These are phyloP conservation scores for Chrysemys picta DNA, from an alignment of 2,113 vertebrate genomes.

Conservation along the genomic window DNA sequence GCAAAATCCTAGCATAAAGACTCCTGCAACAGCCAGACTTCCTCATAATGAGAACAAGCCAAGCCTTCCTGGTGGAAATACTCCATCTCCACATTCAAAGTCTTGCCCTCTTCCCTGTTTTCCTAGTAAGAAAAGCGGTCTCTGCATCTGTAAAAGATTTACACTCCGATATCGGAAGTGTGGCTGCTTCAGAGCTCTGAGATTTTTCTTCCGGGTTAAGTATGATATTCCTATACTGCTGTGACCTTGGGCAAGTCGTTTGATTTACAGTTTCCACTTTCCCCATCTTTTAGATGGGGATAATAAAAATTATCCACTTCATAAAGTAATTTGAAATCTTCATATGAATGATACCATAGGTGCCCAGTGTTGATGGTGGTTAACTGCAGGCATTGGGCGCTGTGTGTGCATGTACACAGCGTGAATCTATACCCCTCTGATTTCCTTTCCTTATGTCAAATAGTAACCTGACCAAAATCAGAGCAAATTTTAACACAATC, in stretches of 20 bases:
- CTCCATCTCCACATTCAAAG: neutral
- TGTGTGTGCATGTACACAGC: neutral
- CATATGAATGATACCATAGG: neutral
- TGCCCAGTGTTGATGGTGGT: neutral
- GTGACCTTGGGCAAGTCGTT: neutral
- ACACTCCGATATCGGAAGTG: neutral
- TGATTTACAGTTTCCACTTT: neutral
- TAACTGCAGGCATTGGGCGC: neutral
- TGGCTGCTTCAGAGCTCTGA: neutral
- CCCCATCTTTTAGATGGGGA: neutral
- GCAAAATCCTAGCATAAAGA: neutral
- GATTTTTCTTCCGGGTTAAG: neutral
- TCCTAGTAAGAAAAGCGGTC: neutral
- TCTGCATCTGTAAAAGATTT: neutral
- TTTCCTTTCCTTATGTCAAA: neutral
- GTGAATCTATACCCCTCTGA: neutral
- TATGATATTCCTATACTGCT: neutral
- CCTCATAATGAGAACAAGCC: neutral
- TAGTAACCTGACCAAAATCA: neutral
- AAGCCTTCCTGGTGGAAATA: fast-evolving
- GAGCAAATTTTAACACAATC: neutral
- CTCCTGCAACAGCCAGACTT: neutral
- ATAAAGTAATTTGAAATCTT: neutral
- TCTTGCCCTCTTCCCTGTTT: neutral
- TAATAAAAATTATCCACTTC: neutral